Base-by-base conservation (phyloP, 1,140 invertebrate species). In the Sycophaga agraensis region DNA sequence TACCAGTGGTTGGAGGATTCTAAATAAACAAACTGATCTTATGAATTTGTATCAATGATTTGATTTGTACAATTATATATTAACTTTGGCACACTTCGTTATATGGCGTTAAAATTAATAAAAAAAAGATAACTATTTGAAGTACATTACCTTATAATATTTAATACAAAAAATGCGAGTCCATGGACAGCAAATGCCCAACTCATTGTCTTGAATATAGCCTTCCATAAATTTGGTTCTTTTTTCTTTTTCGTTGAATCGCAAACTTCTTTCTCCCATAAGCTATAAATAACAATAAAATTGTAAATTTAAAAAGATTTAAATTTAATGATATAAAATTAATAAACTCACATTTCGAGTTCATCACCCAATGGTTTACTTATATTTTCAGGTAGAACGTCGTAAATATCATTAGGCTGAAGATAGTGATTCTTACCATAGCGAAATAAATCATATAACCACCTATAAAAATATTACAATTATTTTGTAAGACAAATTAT, bases 291-390 rank as follows among this genome's bases (percentile, higher is more conserved):
- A n/a, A 7, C 9, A 37, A 0, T 17, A 16, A 53, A 35, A 16
- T 16, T 53, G 2, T 39, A 1, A n/a, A 40, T 2, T 14, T 39
- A 0, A 39, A 19, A 22, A 22, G 0, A 9, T 31, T 24, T 0
- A 9, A 2, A 16, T 24, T 9, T 39, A 9, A 24, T 2, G 40
- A 39, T 8, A 31, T 22, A 9, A 14, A 16, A 9, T 31, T 24
- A n/a, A 51, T 37, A n/a, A n/a, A 59, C 60, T 76, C 77, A 86
- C 85, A 75, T 82, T 82, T 86, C 84, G 9, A 87, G 74, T 35
- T 77, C 73, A 68, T 85, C 81, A 7, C 83, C 84, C n/a, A 87
- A 76, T 57, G 77, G 77, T 63, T 82, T 80, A 4, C 84, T 84
- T 16, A 79, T 69, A 63, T 85, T 83, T 63, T 66, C 74, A 57